phyloP scores from a whole-genome alignment of 1,140 invertebrate genomes.

The Cherax destructor region DNA sequence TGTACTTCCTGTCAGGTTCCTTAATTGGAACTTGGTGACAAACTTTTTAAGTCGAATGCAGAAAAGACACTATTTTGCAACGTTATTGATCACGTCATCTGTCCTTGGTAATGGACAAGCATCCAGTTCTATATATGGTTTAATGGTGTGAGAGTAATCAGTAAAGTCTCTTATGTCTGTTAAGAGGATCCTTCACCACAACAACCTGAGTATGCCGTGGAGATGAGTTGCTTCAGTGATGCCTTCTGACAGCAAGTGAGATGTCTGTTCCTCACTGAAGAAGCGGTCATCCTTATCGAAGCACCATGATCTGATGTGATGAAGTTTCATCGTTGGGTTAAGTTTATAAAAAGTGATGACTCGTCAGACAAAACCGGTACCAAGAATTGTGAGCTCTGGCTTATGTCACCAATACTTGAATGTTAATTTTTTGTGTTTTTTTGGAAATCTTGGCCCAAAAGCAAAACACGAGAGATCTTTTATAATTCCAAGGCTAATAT shows the following conservation, averaged over 20 bases:
- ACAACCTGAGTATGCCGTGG: not conserved
- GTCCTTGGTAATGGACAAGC: not conserved
- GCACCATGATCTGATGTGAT: too few relatives aligned
- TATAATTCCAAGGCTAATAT: too few relatives aligned
- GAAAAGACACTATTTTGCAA: not conserved
- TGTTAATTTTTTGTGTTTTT: too few relatives aligned
- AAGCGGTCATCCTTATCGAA: too few relatives aligned
- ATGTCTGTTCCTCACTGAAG: too few relatives aligned
- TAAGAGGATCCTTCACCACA: not conserved
- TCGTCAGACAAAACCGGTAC: too few relatives aligned
- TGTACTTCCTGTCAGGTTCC: constrained; percentile 13
- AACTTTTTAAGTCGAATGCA: not conserved
- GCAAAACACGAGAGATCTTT: too few relatives aligned
- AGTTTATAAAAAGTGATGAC: too few relatives aligned
- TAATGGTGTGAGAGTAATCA: not conserved
- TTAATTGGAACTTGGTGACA: not conserved
- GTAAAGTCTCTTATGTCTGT: not conserved
- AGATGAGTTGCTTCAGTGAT: not conserved
- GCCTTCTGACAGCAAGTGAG: not conserved
- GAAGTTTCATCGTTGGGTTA: too few relatives aligned
- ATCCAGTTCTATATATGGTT: not conserved
- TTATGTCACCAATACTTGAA: too few relatives aligned
- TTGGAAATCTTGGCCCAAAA: too few relatives aligned
- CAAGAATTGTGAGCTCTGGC: too few relatives aligned
- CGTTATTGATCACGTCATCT: not conserved